Evolutionary conservation across 2,113 vertebrate genomes (phyloP).

Genomic region (Lophius piscatorius): DNA sequence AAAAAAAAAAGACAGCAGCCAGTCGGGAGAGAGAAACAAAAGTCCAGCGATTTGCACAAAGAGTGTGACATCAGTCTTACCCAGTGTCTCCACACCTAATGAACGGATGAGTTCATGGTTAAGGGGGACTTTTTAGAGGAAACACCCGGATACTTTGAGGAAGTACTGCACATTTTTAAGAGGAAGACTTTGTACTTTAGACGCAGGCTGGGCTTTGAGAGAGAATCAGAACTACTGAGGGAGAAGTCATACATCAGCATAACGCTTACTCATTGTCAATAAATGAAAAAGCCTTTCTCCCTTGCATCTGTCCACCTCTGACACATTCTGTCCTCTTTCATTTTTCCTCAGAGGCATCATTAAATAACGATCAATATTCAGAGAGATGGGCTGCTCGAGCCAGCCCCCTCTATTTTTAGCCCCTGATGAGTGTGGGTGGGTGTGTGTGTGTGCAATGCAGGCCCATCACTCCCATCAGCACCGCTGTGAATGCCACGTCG

Average conservation of each 20-base stretch:
- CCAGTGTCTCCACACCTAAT: conserved; percentile 27
- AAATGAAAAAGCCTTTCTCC: conserved; percentile 15
- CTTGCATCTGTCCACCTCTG: conserved; percentile 20
- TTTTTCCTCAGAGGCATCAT: conserved; percentile 60
- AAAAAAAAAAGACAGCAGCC: conserved; percentile 24
- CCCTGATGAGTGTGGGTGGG: conserved; percentile 31
- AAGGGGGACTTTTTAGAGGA: conserved; percentile 28
- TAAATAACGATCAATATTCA: conserved; percentile 73
- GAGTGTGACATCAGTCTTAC: conserved; percentile 43
- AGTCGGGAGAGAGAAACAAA: conserved; percentile 27
- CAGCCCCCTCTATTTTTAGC: conserved; percentile 77
- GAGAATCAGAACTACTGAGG: conserved; percentile 24
- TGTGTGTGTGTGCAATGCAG: conserved; percentile 44
- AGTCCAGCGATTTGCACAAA: conserved; percentile 40
- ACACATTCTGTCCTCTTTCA: conserved; percentile 43
- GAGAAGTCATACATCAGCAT: conserved; percentile 31
- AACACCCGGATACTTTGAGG: conserved; percentile 37
- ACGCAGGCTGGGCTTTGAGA: background rate
- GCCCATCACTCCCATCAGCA: conserved; percentile 61
- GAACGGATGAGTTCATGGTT: conserved; percentile 38
- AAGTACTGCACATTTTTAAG: background rate
- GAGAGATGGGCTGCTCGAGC: conserved; percentile 48
- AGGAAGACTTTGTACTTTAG: conserved; percentile 14
- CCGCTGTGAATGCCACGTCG: conserved; percentile 51
- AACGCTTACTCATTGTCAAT: background rate